Evolutionary conservation across 2,888 invertebrate species (phyloP).

Genomic region (Nebria brevicollis): DNA sequence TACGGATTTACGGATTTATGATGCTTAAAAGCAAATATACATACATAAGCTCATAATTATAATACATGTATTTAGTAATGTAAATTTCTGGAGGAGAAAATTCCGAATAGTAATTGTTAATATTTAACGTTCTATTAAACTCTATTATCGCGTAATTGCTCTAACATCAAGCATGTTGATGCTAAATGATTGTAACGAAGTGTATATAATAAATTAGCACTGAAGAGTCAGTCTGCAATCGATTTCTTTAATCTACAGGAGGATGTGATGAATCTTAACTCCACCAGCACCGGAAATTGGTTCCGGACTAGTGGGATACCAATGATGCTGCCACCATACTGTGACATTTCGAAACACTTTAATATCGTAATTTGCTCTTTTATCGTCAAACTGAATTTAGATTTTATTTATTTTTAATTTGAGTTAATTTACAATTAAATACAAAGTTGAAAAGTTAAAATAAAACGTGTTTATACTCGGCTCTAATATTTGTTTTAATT

Average conservation of each 20-base stretch:
- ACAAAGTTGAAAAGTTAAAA: too few relatives aligned
- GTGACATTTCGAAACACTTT: background rate
- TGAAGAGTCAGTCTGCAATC: background rate
- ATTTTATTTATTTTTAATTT: too few relatives aligned
- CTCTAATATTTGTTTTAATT: too few relatives aligned
- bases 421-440: too few relatives aligned
- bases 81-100: background rate
- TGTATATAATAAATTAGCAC: background rate
- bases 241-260: background rate
- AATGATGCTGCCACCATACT: constrained; percentile 15
- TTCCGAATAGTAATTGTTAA: too few relatives aligned
- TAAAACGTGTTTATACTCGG: too few relatives aligned
- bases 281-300: constrained; percentile 32
- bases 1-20: too few relatives aligned
- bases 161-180: background rate
- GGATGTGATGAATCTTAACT: constrained; percentile 8
- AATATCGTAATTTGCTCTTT: too few relatives aligned
- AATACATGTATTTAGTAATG: background rate
- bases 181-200: constrained; percentile 2
- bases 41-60: background rate
- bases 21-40: too few relatives aligned
- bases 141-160: background rate
- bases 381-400: too few relatives aligned
- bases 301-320: constrained; percentile 25
- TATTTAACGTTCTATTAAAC: too few relatives aligned